Conservation (phyloP, 1,140 invertebrate species). For the Heliconius melpomene region DNA sequence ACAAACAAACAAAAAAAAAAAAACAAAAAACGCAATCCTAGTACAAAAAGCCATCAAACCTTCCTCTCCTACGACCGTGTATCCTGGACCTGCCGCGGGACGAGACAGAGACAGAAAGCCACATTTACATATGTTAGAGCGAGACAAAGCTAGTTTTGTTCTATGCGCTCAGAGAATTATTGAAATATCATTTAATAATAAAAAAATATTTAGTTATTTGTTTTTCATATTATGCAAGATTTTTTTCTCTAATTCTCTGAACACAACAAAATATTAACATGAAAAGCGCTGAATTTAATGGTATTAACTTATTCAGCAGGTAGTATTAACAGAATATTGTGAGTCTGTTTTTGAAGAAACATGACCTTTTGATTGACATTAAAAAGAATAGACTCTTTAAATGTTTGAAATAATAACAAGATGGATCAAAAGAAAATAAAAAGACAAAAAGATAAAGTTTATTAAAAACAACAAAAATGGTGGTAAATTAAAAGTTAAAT, state of each 20-base stretch:
- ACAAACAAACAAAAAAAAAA: background rate
- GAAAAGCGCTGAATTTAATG: background rate
- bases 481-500: slow-evolving; percentile 39
- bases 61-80: slow-evolving; percentile 76
- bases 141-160: slow-evolving; percentile 56
- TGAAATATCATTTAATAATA: background rate
- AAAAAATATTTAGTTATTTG: background rate
- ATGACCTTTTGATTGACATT: background rate
- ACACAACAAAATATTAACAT: background rate
- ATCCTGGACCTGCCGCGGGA: slow-evolving; percentile 71
- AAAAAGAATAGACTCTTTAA: background rate
- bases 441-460: background rate
- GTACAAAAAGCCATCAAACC: slow-evolving; percentile 68
- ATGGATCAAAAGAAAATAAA: slow-evolving; percentile 2
- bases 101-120: slow-evolving; percentile 74
- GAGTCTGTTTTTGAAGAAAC: background rate
- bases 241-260: background rate
- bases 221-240: too few species aligned
- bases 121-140: slow-evolving; percentile 79
- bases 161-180: slow-evolving; percentile 17
- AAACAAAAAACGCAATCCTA: slow-evolving; percentile 40
- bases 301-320: background rate
- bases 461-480: slow-evolving; percentile 16
- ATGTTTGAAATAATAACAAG: background rate
- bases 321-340: background rate